phyloP scores from a whole-genome alignment of 2,797 vertebrate species.

The Thalassophryne amazonica region DNA sequence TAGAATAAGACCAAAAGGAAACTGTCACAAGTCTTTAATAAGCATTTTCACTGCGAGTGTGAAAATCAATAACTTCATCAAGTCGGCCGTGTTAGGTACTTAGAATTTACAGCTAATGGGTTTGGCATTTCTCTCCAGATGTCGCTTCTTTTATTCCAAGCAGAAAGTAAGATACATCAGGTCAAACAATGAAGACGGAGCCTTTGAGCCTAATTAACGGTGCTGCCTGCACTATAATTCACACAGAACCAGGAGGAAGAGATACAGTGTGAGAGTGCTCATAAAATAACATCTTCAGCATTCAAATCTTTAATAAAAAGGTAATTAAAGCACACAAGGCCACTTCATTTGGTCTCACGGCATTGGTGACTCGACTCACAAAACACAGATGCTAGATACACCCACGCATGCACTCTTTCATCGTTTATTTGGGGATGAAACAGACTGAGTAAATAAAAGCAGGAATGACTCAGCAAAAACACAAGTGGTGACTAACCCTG shows the following conservation, averaged over 20 bases:
- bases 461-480: constrained; percentile 55
- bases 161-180: constrained; percentile 7
- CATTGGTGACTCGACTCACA: too few relatives aligned
- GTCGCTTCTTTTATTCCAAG: constrained; percentile 9
- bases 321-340: too few relatives aligned
- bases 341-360: too few relatives aligned
- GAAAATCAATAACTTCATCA: neutral
- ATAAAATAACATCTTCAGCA: too few relatives aligned
- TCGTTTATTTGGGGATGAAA: constrained; percentile 34
- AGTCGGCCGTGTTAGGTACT: constrained; percentile 15
- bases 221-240: constrained; percentile 5
- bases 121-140: constrained; percentile 5
- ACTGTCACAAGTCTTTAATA: too few relatives aligned
- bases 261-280: too few relatives aligned
- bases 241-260: constrained; percentile 4
- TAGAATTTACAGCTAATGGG: neutral
- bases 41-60: neutral
- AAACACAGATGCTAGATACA: too few relatives aligned
- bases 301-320: too few relatives aligned
- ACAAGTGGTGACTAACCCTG: constrained; percentile 60
- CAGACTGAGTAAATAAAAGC: constrained; percentile 26
- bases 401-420: neutral
- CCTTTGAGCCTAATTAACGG: constrained; percentile 26
- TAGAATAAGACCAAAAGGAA: too few relatives aligned
- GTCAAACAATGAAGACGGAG: neutral